Base-by-base conservation (phyloP, 1,140 invertebrate species). In the Orussus abietinus region DNA sequence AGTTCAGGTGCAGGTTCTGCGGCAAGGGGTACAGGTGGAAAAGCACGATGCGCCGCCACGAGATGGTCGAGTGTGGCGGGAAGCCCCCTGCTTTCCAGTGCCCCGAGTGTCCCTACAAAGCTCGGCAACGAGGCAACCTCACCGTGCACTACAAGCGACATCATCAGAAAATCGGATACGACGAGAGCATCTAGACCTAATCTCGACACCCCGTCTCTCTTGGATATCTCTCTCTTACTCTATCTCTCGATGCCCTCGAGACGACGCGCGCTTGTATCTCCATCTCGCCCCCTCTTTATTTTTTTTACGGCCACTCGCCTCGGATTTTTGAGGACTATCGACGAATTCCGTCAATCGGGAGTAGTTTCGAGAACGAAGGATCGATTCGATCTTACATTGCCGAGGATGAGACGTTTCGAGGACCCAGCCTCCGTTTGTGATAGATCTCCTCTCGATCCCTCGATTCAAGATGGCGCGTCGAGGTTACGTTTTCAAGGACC, bases 31-130 rank as follows among this genome's bases (percentile, higher is more conserved):
- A 89, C 60, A 76, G 85, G 51, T 88, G 86, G 86, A 88, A 88
- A 62, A 87, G 84, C 10, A 88, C 85, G 38, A 76, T 88, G 76
- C 76, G 85, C 0, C 77, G 86, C 5, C 88, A 92, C 68, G 85
- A 89, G 62, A 85, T 82, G 65, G 86, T 90, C 45, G 88, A 90
- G 66, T 92, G 88, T 66, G 87, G 88, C n/a, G 87, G 86, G 38
- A 88, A 90, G 61, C 83, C 86, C 44, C 85, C 84, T 1, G 80
- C 83, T 30, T 88, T 89, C 66, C 82, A 86, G 17, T 90, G 88
- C 50, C 86, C 86, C 1, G 80, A 87, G 54, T 90, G 88, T 66
- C 78, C 81, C 2, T 88, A 88, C 72, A 81, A 79, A 47, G 85
- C 85, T 17, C 84, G 88, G 54, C 86, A 89, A 57, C 77, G 85